Conservation (phyloP, 2,113 vertebrate genomes). For the Sclerurus mexicanus region DNA sequence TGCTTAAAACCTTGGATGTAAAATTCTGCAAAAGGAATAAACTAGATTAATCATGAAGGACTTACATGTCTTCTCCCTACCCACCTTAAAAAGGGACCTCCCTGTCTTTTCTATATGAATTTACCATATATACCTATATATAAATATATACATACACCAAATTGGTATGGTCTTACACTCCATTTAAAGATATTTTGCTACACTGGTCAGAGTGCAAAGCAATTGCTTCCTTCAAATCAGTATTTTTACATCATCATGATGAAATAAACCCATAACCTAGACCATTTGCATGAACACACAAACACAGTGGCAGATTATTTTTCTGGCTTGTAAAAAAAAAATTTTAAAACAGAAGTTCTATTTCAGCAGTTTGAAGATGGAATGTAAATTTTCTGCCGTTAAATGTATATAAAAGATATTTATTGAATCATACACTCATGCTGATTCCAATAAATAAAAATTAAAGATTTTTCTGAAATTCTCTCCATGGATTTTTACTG, state of each 20-base stretch:
- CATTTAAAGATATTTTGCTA: constrained; percentile 80
- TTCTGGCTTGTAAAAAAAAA: constrained; percentile 87
- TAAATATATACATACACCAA: neutral
- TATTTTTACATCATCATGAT: constrained; percentile 81
- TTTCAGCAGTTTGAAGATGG: constrained; percentile 81
- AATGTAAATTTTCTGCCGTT: constrained; percentile 97
- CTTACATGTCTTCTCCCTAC: neutral
- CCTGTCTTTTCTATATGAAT: constrained; percentile 59
- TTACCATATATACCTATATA: constrained; percentile 39
- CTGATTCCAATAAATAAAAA: constrained; percentile 88
- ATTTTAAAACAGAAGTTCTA: constrained; percentile 73
- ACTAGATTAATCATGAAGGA: neutral
- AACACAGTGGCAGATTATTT: constrained; percentile 88
- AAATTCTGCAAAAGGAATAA: neutral
- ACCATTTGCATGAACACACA: constrained; percentile 86
- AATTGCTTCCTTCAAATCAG: constrained; percentile 77
- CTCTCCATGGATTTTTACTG: constrained; percentile 56
- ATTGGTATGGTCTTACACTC: constrained; percentile 90
- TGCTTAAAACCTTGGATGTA: neutral
- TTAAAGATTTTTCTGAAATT: constrained; percentile 91
- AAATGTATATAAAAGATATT: constrained; percentile 96
- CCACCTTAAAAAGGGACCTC: neutral
- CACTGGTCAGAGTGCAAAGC: constrained; percentile 84
- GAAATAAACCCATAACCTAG: constrained; percentile 74
- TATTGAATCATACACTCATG: constrained; percentile 96